Evolutionary conservation across 2,113 vertebrate genomes (phyloP), one percentile per base, ranked within the genome.

Genomic region (Lethenteron camtschaticum): DNA sequence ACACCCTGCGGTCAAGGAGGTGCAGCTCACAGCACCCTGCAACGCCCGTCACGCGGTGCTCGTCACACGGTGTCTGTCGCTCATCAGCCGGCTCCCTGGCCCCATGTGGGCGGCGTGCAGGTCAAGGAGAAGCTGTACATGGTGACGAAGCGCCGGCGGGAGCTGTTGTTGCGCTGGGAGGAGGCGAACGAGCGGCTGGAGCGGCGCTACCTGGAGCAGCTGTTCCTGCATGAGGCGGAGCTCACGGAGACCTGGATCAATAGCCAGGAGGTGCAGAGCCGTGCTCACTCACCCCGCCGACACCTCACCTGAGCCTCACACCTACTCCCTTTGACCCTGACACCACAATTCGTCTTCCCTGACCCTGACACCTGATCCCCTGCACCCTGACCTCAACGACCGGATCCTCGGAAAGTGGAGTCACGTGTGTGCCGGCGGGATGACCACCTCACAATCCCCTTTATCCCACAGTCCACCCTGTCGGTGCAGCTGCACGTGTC

Each of bases 161-260:
- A 75, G 1, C 78, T 90, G 57, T 81, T 83, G 74, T 71, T 72
- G 69, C 80, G 81, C 69, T 94, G 88, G 89, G 77, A 77, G 55
- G 69, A 70, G 70, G 85, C 86, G 68, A 82, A 82, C 24, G 75
- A 75, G 70, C 82, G 80, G 80, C 73, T 94, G 60, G 82, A 85
- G 69, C 79, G 74, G 63, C 70, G 74, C 8, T 77, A 83, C 68
- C 76, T 74, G 75, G 85, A 89, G 75, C 86, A 87, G 76, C 74
- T 79, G 68, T 89, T 92, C 78, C 84, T 85, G 77, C 84, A 83
- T 72, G 84, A 87, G 3, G 80, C 78, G 5, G 74, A 75, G 72
- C 77, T 77, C 77, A 76, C 89, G 75, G 82, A 85, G 57, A 82
- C 79, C 75, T 81, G 78, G 20, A 79, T 84, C 70, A 80, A 75